Base-by-base conservation (phyloP, 2,888 invertebrate species). In the Apotomis capreana region DNA sequence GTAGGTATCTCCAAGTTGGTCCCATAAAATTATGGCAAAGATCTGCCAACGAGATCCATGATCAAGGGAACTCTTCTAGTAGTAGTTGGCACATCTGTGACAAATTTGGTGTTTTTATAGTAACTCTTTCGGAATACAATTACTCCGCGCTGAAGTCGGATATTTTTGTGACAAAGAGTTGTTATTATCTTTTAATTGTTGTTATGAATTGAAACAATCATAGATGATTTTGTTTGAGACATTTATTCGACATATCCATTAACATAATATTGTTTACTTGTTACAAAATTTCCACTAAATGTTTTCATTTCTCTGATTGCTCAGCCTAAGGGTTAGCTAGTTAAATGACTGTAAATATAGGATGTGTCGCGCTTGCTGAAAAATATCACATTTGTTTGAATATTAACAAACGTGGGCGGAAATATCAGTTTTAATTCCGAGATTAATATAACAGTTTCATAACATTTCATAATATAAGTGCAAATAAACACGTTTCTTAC, bases 171-270 rank as follows among this genome's bases (percentile, higher is more conserved):
- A 26, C 26, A 26, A 2, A 26, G 26, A 26, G 26, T 26, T 26
- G 26, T 26, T 26, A 40, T 40, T 40, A 6, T 40, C 40, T 40
- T 40, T 40, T 40, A 40, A 6, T 40, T 26, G 26, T 26, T 26
- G 26, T 26, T 40, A 40, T 26, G 51, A 65, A 71, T 68, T 51
- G 69, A 69, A 63, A 69, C 60, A 70, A 67, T 73, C 44, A 64
- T 57, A 26, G 52, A 37, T 68, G 26, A 70, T 74, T 77, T 76
- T 78, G 80, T 84, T 89, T 86, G 84, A 87, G 89, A 89, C 88
- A 87, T 89, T 89, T 89, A 89, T 87, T 89, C 80, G 82, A 87
- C 83, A 83, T 87, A 88, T 86, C 82, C 81, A 84, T 86, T 85
- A 84, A 83, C 83, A 80, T 82, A 82, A 79, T 81, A 81, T 83